A percentile compares a stretch with the other conserved stretches of the same genome.
Conservation (phyloP, 2,113 vertebrate species). For the Rhabdornis inornatus region DNA sequence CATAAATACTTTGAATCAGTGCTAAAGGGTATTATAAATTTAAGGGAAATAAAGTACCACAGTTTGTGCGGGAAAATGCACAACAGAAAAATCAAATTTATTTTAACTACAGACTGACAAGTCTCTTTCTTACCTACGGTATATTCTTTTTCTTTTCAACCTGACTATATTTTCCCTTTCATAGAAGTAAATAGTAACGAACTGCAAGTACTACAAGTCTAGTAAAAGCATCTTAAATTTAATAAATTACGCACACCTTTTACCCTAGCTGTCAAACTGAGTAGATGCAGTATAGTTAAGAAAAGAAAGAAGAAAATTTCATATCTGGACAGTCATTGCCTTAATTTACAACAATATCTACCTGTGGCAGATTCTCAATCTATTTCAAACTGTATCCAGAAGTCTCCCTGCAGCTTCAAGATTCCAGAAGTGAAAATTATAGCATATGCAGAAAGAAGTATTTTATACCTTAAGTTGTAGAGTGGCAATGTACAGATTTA, state of each 20-base stretch:
- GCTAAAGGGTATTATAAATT: background rate
- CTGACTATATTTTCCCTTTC: background rate
- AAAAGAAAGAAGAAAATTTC: background rate
- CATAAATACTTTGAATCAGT: background rate
- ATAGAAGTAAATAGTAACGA: background rate
- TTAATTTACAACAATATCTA: background rate
- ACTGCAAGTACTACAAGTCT: background rate
- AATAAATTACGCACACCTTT: constrained; percentile 20
- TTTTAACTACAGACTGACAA: background rate
- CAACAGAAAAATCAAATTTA: background rate
- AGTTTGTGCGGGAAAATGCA: background rate
- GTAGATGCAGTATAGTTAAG: background rate
- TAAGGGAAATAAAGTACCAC: background rate
- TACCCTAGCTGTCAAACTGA: background rate
- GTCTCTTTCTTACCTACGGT: background rate
- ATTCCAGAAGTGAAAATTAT: background rate
- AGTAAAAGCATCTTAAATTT: constrained; percentile 20
- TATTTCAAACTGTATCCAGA: background rate
- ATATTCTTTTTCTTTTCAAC: background rate
- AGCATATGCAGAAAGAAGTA: background rate
- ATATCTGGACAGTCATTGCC: background rate
- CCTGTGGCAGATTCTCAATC: background rate
- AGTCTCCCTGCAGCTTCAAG: background rate
- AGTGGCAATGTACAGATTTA: background rate
- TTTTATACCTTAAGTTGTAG: background rate